A percentile compares a stretch with the other conserved stretches of the same genome.
Conservation (phyloP, 2,113 vertebrate species). For the Phrynosoma platyrhinos region DNA sequence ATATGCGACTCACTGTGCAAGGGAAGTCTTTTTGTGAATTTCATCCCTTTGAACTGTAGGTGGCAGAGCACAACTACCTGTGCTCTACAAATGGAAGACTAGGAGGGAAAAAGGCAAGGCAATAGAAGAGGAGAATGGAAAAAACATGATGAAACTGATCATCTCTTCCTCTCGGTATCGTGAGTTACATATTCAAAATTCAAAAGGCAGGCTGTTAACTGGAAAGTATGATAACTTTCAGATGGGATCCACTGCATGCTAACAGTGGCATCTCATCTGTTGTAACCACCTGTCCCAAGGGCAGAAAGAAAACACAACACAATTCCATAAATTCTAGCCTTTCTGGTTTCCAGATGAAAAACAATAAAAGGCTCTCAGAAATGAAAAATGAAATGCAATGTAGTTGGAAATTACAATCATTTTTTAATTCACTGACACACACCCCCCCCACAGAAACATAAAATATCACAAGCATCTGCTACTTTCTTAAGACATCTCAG, state of each 20-base stretch:
- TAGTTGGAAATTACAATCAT: conserved; percentile 45
- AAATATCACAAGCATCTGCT: not conserved
- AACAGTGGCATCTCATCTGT: conserved; percentile 15
- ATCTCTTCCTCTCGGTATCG: conserved; percentile 18
- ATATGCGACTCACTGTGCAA: conserved; percentile 28
- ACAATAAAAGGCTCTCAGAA: conserved; percentile 28
- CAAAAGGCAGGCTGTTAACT: not conserved
- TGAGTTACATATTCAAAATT: not conserved
- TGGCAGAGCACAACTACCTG: conserved; percentile 67
- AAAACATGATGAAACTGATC: conserved; percentile 40
- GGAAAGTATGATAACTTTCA: conserved; percentile 18
- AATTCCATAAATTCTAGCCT: not conserved
- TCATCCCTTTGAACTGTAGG: conserved; percentile 67
- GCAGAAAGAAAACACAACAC: conserved; percentile 23
- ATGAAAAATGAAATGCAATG: conserved; percentile 46
- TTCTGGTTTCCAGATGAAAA: conserved; percentile 37
- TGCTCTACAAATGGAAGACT: conserved; percentile 38
- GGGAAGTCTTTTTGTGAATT: conserved; percentile 31
- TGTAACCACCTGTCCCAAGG: conserved; percentile 14
- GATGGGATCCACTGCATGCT: accelerated
- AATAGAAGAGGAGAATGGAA: conserved; percentile 13
- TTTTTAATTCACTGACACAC: not conserved
- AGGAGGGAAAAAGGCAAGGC: not conserved
- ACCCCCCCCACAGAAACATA: not conserved
- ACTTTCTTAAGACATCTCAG: not conserved